A percentile compares a stretch with the other conserved stretches of the same genome.
Evolutionary conservation across 2,113 vertebrate species (phyloP).

Genomic region (Mesitornis unicolor): DNA sequence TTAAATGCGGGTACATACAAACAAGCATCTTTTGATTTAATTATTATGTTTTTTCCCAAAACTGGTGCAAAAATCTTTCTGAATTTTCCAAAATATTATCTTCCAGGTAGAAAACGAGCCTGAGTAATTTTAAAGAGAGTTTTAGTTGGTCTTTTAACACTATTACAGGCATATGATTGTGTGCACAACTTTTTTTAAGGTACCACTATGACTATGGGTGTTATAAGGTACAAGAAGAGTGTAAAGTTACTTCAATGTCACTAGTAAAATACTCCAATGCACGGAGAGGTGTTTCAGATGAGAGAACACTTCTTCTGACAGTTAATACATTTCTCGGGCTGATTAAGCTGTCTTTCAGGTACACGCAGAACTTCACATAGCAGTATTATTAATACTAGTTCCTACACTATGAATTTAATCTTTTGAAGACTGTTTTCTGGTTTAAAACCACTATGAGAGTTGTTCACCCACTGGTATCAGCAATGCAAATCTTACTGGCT

Average conservation of each 20-base stretch:
- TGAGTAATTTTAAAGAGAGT: background rate
- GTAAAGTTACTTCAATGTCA: background rate
- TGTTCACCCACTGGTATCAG: background rate
- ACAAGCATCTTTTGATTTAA: background rate
- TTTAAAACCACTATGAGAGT: background rate
- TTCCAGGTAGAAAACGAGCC: background rate
- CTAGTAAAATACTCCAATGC: background rate
- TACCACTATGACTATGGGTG: background rate
- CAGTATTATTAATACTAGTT: background rate
- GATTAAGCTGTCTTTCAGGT: background rate
- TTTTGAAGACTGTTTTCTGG: background rate
- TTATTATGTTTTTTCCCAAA: background rate
- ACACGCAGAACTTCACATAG: background rate
- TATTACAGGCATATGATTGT: background rate
- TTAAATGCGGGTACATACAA: background rate
- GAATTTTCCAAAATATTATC: background rate
- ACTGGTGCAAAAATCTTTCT: background rate
- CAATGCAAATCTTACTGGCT: background rate
- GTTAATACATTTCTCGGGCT: background rate
- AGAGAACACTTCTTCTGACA: background rate
- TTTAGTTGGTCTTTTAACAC: background rate
- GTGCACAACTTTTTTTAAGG: background rate
- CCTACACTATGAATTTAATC: background rate
- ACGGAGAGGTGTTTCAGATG: background rate
- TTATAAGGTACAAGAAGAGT: background rate